These are phyloP conservation scores for Venustoraphidia nigricollis DNA, from an alignment of 2,888 invertebrate genomes.

Conservation along the genomic window DNA sequence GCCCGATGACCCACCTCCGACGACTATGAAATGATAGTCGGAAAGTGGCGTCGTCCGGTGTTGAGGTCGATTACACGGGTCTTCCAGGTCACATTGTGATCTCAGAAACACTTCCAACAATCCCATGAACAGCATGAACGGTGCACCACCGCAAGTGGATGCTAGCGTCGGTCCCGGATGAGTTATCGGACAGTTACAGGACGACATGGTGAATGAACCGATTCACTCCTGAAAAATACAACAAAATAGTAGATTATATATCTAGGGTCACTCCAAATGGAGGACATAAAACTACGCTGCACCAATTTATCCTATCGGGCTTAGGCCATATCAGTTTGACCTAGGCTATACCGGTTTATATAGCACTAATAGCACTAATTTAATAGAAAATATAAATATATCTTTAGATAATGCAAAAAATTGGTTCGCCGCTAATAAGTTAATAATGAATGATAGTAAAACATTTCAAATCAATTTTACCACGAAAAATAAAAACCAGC, in stretches of 20 bases:
- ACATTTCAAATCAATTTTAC: no score
- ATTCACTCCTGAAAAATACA: neutral
- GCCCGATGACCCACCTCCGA: constrained; percentile 58
- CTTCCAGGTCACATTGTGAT: constrained; percentile 76
- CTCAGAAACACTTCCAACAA: constrained; percentile 70
- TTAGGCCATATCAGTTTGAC: no score
- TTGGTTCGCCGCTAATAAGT: no score
- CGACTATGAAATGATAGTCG: constrained; percentile 61
- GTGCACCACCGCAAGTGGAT: constrained; percentile 68
- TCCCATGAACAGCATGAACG: constrained; percentile 83
- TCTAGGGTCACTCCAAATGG: no score
- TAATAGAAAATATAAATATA: no score
- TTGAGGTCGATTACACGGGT: constrained; percentile 65
- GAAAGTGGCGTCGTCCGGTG: constrained; percentile 36
- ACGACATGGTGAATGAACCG: constrained; percentile 28
- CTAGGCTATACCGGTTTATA: no score
- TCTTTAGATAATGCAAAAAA: no score
- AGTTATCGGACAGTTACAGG: constrained; percentile 67
- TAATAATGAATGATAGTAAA: no score
- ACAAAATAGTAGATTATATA: neutral
- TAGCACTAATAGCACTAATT: no score
- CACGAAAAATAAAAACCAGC: no score
- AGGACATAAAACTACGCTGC: no score
- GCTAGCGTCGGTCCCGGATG: constrained; percentile 72
- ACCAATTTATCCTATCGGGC: no score